Evolutionary conservation across 2,113 vertebrate genomes (phyloP).

Genomic region (Oncorhynchus keta): DNA sequence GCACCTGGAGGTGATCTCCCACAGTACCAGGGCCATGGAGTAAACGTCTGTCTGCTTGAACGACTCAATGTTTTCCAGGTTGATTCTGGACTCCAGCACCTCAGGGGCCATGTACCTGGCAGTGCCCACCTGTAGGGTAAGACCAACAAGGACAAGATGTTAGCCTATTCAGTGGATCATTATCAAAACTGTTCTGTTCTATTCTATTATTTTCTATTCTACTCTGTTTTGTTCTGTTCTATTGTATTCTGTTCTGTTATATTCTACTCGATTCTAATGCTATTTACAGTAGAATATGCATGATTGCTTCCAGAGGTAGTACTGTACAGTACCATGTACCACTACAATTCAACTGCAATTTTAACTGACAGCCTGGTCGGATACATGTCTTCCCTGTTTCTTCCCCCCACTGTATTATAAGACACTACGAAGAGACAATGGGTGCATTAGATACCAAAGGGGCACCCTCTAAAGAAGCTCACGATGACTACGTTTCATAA

Average conservation of each 20-base stretch:
- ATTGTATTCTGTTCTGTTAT: no score
- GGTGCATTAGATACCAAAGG: neutral
- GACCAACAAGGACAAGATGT: neutral
- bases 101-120: constrained; percentile 98
- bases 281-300: no score
- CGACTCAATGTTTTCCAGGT: constrained; percentile 95
- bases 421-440: neutral
- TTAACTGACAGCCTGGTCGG: no score
- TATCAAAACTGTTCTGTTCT: no score
- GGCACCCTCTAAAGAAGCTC: constrained; percentile 21
- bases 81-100: constrained; percentile 95
- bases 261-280: no score
- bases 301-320: no score
- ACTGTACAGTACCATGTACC: no score
- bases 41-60: constrained; percentile 98
- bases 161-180: neutral
- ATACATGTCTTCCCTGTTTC: neutral
- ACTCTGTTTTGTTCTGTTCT: no score
- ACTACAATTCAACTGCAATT: no score
- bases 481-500: constrained; percentile 51
- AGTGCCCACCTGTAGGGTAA: constrained; percentile 85
- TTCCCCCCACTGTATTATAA: neutral
- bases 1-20: constrained; percentile 97
- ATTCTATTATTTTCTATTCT: no score
- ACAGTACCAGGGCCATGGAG: constrained; percentile 96